Conservation (phyloP, 2,888 invertebrate genomes). For the Rhingia rostrata region DNA sequence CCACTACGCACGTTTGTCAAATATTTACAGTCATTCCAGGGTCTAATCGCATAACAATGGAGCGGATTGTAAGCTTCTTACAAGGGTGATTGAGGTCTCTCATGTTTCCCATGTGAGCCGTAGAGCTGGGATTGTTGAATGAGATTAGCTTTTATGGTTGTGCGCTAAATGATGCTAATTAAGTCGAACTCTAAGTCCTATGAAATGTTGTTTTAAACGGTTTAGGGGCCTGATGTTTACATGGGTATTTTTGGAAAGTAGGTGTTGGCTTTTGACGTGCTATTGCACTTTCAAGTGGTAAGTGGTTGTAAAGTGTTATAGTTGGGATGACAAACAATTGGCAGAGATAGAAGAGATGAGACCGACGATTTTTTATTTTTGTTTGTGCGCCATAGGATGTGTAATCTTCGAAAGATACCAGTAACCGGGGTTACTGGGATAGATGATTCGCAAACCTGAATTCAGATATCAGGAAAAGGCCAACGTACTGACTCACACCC, state of each 20-base stretch:
- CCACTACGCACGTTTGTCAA: slow-evolving; percentile 56
- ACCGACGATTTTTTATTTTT: too few species aligned
- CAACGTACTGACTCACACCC: too few species aligned
- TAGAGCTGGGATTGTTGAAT: slow-evolving; percentile 44
- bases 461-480: too few species aligned
- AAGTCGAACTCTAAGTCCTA: slow-evolving; percentile 37
- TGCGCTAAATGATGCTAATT: slow-evolving; percentile 70
- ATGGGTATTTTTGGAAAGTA: background rate
- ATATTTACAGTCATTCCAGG: slow-evolving; percentile 68
- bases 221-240: background rate
- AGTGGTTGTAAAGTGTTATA: too few species aligned
- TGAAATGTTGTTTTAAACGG: slow-evolving; percentile 23
- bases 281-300: too few species aligned
- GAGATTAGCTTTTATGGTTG: slow-evolving; percentile 18
- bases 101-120: slow-evolving; percentile 30
- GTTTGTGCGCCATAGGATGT: too few species aligned
- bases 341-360: too few species aligned
- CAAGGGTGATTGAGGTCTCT: slow-evolving; percentile 1
- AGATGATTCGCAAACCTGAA: too few species aligned
- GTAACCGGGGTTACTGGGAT: too few species aligned
- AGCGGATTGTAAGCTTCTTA: slow-evolving; percentile 60
- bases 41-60: slow-evolving; percentile 67
- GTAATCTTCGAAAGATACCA: too few species aligned
- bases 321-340: too few species aligned
- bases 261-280: background rate